Evolutionary conservation across 2,797 vertebrate genomes (phyloP), one percentile per base, ranked within the genome.

Genomic region (Macropodus opercularis): DNA sequence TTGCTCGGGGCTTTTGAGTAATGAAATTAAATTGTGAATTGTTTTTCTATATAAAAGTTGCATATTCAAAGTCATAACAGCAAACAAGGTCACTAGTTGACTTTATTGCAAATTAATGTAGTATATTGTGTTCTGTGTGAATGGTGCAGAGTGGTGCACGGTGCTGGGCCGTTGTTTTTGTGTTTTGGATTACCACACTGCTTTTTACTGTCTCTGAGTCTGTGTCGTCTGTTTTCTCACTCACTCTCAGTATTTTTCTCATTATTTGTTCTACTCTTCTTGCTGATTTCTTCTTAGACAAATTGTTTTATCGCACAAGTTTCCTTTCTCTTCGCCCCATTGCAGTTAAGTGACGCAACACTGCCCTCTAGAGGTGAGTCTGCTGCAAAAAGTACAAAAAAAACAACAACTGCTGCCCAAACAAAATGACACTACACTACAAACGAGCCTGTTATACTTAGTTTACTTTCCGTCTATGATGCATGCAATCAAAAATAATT

Each of bases 291-390:
- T 65, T 43, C 22, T 52, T 27, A 69, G 57, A 66, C 53, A 58
- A 63, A 55, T 19, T 36, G 41, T 59, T 21, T 17, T 48, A 14
- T 63, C 39, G 46, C 39, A 21, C 23, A 70, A 52, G 50, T 79
- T 65, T 42, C 32, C 39, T 2, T 1, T 31, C 31, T 26, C 10
- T n/a, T 17, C 8, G 6, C 18, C 11, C 6, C 9, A 11, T 14
- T 22, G 21, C 2, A 24, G 17, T 18, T 69, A 11, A 27, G 42
- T 77, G 69, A 58, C 70, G 6, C 70, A 65, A 81, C 76, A 90
- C 82, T 88, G 88, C 90, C 84, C 81, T 76, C 90, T 88, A 71
- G 81, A 73, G 86, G 74, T n/a, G 5, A 19, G 22, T n/a, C 13
- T 53, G 4, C 8, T 51, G 10, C 29, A 35, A 48, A 46, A 53